Conservation (phyloP, 2,113 vertebrate species). For the Salvelinus sp. region DNA sequence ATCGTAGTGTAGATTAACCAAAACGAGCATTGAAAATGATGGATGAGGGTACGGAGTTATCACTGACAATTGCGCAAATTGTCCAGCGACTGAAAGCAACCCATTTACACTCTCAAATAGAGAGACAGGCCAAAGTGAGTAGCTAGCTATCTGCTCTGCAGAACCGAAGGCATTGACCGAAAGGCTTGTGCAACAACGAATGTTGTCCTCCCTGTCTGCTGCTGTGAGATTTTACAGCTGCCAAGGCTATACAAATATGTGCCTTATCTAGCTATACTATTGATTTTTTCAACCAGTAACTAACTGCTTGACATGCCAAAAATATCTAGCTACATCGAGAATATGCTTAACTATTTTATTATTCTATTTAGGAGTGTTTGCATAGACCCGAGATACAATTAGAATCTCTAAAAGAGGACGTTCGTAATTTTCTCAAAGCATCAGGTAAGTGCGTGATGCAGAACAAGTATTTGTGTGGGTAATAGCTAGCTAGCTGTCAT, state of each 20-base stretch:
- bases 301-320: too few relatives aligned
- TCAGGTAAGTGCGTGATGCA: conserved; percentile 76
- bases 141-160: neutral
- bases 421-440: conserved; percentile 86
- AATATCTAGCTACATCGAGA: neutral
- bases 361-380: conserved; percentile 81
- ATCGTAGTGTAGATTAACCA: neutral
- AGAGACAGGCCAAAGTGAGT: conserved; percentile 93
- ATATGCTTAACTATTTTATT: neutral
- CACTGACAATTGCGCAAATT: conserved; percentile 84
- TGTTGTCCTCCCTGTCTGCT: conserved; percentile 2
- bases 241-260: too few relatives aligned
- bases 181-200: conserved; percentile 1
- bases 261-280: too few relatives aligned
- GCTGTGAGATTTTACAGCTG: neutral
- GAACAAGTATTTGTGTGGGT: neutral
- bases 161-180: neutral
- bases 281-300: too few relatives aligned
- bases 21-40: conserved; percentile 51
- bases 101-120: conserved; percentile 88
- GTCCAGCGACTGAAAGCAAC: conserved; percentile 88
- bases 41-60: conserved; percentile 82
- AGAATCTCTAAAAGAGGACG: conserved; percentile 92
- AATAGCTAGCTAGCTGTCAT: too few relatives aligned
- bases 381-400: conserved; percentile 90